Evolutionary conservation across 2,888 invertebrate species (phyloP).

Genomic region (Hirudinaria manillensis): DNA sequence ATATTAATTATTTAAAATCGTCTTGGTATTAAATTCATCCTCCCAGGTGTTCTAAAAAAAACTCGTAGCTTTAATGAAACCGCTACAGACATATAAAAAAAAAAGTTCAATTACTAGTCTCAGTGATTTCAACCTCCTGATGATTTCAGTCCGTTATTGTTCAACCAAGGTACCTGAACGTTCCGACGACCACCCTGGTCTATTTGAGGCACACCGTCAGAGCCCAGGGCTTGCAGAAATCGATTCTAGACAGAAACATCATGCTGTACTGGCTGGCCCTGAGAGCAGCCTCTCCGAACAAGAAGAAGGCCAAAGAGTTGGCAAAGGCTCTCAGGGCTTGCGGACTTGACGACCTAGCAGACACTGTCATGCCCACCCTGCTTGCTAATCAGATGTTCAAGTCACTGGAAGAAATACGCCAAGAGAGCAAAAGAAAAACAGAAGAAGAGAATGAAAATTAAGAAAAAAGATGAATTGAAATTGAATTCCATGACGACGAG

Average conservation of each 20-base stretch:
- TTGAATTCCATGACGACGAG: neutral
- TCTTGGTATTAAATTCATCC: no score
- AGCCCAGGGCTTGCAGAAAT: neutral
- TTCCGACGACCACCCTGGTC: conserved; percentile 25
- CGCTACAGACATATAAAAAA: no score
- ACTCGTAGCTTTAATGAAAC: no score
- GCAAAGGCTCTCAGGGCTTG: conserved; percentile 14
- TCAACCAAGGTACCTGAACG: conserved; percentile 26
- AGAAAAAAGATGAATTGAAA: neutral
- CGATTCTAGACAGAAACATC: conserved; percentile 15
- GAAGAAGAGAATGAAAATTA: neutral
- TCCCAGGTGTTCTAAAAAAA: no score
- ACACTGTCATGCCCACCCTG: neutral
- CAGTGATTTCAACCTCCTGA: no score
- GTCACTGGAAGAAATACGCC: neutral
- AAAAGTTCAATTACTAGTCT: no score
- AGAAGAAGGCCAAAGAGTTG: conserved; percentile 22
- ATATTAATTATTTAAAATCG: no score
- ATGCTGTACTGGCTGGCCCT: conserved; percentile 22
- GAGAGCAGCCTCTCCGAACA: neutral
- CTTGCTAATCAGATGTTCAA: conserved; percentile 19
- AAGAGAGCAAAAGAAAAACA: neutral
- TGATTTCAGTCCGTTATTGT: no score
- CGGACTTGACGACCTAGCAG: conserved; percentile 14
- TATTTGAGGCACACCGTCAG: conserved; percentile 23